Evolutionary conservation across 2,888 invertebrate species (phyloP).

Genomic region (Temnothorax unifasciatus): DNA sequence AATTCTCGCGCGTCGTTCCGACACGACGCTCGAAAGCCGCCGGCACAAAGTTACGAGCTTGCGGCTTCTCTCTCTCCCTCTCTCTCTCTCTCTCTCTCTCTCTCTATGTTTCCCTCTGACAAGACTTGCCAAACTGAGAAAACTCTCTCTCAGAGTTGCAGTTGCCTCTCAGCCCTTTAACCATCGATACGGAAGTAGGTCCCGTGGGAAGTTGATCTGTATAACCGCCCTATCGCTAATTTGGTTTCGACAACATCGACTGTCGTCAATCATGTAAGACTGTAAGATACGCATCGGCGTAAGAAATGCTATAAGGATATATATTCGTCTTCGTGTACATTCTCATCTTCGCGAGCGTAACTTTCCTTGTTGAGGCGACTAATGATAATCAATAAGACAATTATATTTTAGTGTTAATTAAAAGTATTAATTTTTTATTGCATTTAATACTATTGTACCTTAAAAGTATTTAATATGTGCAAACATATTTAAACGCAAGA

Average conservation of each 20-base stretch:
- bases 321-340: background rate
- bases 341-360: background rate
- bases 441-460: background rate
- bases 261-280: background rate
- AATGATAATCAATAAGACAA: background rate
- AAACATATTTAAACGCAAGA: background rate
- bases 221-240: conserved; percentile 22
- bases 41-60: conserved; percentile 59
- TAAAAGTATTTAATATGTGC: background rate
- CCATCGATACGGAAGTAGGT: conserved; percentile 32
- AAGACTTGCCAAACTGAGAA: conserved; percentile 52
- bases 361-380: background rate
- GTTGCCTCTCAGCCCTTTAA: conserved; percentile 24
- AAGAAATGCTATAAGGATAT: background rate
- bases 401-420: background rate
- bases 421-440: background rate
- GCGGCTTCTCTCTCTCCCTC: conserved; percentile 46
- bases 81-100: background rate
- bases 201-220: conserved; percentile 7
- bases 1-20: conserved; percentile 67
- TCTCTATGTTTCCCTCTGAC: conserved; percentile 55
- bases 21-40: conserved; percentile 64
- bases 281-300: background rate
- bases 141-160: conserved; percentile 18
- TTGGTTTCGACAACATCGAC: conserved; percentile 2